Base-by-base conservation (phyloP, 2,797 vertebrate genomes). In the Muscicapa striata region DNA sequence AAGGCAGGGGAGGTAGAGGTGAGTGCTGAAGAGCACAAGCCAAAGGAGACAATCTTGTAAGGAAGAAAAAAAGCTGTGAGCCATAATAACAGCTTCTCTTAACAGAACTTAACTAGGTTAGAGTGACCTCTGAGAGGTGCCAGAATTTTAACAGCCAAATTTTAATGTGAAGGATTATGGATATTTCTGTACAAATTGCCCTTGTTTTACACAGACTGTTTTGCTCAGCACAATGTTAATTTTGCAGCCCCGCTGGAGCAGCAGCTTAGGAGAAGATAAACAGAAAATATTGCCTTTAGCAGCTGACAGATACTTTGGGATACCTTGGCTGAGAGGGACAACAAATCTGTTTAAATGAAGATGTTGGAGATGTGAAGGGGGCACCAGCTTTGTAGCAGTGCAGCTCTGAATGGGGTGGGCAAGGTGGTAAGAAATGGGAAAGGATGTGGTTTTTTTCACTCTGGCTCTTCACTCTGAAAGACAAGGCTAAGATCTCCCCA, bases 41-140 rank as follows among this genome's bases (percentile, higher is more conserved):
- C 32, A 7, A 96, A 95, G 90, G 61, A 97, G 69, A 92, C 67
- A 84, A 90, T 81, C 91, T 84, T 93, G 85, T 77, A 68, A 68
- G 89, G 66, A 13, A 30, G 36, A 54, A 94, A 84, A 96, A 95
- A 94, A 66, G 11, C 92, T 94, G 73, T 43, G 52, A 95, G 94
- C 93, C 46, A n/a, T 75, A 95, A 96, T 11, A 61, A 84, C 78
- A 66, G 91, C 66, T 68, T 96, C 95, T 95, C 90, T 96, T 94
- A 96, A 96, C 94, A 84, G 91, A 89, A 87, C 85, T 96, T 97
- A 97, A 97, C 96, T 96, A 93, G 93, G 95, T 96, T 96, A 97
- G 88, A 91, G 63, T 90, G 96, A 97, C 96, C 95, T 97, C 96
- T 0, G 3, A 90, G 89, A 97, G 66, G 74, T 88, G 87, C 84